Conservation (phyloP, 2,797 vertebrate species). For the Poeciliopsis infans region DNA sequence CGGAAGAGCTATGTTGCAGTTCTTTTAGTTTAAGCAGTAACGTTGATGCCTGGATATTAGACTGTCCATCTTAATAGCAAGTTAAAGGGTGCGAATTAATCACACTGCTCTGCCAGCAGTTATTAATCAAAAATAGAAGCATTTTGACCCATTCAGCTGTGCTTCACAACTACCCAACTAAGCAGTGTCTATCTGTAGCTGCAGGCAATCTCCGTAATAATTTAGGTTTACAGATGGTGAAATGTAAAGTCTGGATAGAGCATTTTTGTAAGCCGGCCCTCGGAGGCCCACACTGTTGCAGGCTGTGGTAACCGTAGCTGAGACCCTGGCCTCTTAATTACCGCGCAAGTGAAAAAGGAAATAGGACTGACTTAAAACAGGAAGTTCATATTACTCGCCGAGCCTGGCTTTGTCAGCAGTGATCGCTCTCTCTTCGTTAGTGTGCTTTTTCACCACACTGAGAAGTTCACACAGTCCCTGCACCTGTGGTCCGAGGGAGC, state of each 20-base stretch:
- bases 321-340: constrained; percentile 68
- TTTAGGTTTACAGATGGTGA: constrained; percentile 53
- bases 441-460: constrained; percentile 61
- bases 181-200: constrained; percentile 33
- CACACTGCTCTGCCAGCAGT: constrained; percentile 15
- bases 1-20: constrained; percentile 3
- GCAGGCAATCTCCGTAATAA: constrained; percentile 53
- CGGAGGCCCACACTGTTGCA: constrained; percentile 25
- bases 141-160: constrained; percentile 32
- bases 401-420: constrained; percentile 64
- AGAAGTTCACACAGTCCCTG: constrained; percentile 44
- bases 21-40: constrained; percentile 3
- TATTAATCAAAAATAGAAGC: constrained; percentile 31
- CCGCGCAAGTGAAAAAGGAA: constrained; percentile 67
- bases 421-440: constrained; percentile 77
- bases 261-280: constrained; percentile 30
- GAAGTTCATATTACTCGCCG: constrained; percentile 71
- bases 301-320: constrained; percentile 37
- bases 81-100: constrained; percentile 26
- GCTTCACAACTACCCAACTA: constrained; percentile 26
- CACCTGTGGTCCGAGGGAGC: constrained; percentile 66
- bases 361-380: constrained; percentile 72
- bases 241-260: constrained; percentile 50
- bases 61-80: constrained; percentile 4
- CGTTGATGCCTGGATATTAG: constrained; percentile 6